Percentiles rank a stretch among this genome's conserved stretches.
Evolutionary conservation across 1,140 invertebrate species (phyloP).

Genomic region (Drosophila funebris): DNA sequence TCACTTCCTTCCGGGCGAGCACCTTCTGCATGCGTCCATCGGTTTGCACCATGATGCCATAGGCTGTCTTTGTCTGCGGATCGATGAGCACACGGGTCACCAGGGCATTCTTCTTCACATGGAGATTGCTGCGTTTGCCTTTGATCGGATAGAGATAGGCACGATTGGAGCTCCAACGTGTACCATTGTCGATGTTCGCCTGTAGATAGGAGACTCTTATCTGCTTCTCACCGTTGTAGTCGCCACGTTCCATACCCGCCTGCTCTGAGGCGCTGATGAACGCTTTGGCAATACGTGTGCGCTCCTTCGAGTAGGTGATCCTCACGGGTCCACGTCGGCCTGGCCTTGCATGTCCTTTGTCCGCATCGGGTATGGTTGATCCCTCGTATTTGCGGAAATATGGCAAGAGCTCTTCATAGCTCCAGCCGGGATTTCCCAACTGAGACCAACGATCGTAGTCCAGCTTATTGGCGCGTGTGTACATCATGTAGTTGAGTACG

Average conservation of each 20-base stretch:
- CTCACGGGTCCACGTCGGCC: conserved; percentile 85
- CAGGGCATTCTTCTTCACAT: conserved; percentile 87
- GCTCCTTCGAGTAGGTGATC: conserved; percentile 84
- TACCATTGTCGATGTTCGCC: conserved; percentile 88
- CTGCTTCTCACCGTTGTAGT: conserved; percentile 89
- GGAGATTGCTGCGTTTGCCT: conserved; percentile 86
- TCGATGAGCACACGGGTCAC: conserved; percentile 91
- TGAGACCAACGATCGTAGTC: conserved; percentile 92
- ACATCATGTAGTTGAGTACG: conserved; percentile 96
- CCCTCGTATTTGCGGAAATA: conserved; percentile 93
- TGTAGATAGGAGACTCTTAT: conserved; percentile 87
- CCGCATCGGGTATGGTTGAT: conserved; percentile 85
- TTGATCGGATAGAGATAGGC: conserved; percentile 89
- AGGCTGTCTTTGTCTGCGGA: conserved; percentile 85
- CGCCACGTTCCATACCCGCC: conserved; percentile 87
- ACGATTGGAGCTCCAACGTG: conserved; percentile 89
- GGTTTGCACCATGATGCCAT: conserved; percentile 87
- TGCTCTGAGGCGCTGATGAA: conserved; percentile 88
- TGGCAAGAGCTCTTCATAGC: conserved; percentile 90
- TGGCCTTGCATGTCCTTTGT: conserved; percentile 85
- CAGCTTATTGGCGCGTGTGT: conserved; percentile 89
- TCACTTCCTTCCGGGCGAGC: conserved; percentile 88
- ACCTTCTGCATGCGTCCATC: conserved; percentile 85
- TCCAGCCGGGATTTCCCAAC: conserved; percentile 92
- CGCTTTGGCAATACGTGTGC: conserved; percentile 86